Evolutionary conservation across 2,797 vertebrate species (phyloP), one percentile per base, ranked within the genome.

Genomic region (Paratrypauchen microcephalus): DNA sequence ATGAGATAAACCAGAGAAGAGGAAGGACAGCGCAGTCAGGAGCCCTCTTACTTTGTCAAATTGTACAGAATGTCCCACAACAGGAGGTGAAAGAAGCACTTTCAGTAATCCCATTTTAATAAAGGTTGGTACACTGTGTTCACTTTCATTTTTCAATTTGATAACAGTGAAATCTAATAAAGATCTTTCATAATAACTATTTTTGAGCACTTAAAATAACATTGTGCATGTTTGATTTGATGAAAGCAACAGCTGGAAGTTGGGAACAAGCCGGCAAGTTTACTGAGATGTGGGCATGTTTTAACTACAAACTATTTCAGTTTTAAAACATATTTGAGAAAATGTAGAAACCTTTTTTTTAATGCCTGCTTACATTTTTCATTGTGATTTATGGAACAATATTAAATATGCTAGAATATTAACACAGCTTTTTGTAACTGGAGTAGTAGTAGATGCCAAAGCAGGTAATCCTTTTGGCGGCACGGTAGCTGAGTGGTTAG

Each of bases 1-100:
- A 92, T 92, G 88, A 93, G 91, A 92, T 91, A 91, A 91, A 91
- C 85, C 71, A 73, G 70, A 68, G 67, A 57, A 70, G 19, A 59
- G 73, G 77, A 83, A 81, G 86, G 86, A 81, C 78, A 72, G 73
- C 57, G 41, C 41, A 45, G 41, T 15, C 41, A 15, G 41, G 41
- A 66, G 30, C 77, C 75, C 73, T 63, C 78, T 61, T 79, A 79
- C 79, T 84, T 83, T 79, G 74, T 81, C 69, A 86, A 88, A 70
- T 85, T 74, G 69, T 65, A 62, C 59, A 62, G 71, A 77, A 85
- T 79, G 66, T 64, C 78, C 69, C 45, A 67, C 52, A 58, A 74
- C 80, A 21, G 41, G 71, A 21, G 23, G 36, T 81, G 80, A 36
- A 6, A 9, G 79, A 88, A 83, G 75, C 65, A 64, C 65, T 59